Evolutionary conservation across 2,888 invertebrate genomes (phyloP).

Genomic region (Drosophila rellima): DNA sequence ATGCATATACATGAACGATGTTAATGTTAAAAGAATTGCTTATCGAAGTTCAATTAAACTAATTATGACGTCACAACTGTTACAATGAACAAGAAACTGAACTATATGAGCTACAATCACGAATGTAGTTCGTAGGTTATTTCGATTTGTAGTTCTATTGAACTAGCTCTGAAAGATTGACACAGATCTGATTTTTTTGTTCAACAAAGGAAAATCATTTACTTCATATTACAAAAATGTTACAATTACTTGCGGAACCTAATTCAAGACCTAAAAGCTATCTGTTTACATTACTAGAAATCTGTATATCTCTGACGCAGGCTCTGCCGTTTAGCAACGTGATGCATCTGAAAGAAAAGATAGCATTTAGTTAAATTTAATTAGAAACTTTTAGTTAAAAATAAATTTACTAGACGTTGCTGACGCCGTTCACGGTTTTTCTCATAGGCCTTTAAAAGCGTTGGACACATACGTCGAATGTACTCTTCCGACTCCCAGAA

Average conservation of each 20-base stretch:
- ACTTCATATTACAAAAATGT: constrained; percentile 76
- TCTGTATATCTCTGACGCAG: constrained; percentile 81
- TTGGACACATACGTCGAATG: constrained; percentile 75
- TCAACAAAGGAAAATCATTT: constrained; percentile 79
- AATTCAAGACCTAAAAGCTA: constrained; percentile 63
- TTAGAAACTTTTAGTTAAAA: not conserved
- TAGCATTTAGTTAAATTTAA: not conserved
- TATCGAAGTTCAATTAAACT: too few relatives aligned
- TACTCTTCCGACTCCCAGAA: constrained; percentile 80
- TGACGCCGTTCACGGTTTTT: constrained; percentile 77
- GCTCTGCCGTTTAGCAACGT: constrained; percentile 81
- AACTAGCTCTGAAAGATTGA: too few relatives aligned
- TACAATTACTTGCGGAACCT: constrained; percentile 72
- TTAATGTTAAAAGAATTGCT: too few relatives aligned
- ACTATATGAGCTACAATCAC: too few relatives aligned
- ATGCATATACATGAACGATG: not conserved
- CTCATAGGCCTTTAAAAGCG: constrained; percentile 76
- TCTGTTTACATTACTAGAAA: constrained; percentile 64
- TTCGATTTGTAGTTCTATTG: too few relatives aligned
- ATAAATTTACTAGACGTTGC: constrained; percentile 72
- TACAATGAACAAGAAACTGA: too few relatives aligned
- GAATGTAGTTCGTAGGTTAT: too few relatives aligned
- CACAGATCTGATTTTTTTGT: constrained; percentile 32
- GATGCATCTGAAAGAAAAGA: constrained; percentile 72
- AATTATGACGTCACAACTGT: too few relatives aligned